Evolutionary conservation across 2,113 vertebrate species (phyloP), one percentile per base, ranked within the genome.

Genomic region (Progne subis): DNA sequence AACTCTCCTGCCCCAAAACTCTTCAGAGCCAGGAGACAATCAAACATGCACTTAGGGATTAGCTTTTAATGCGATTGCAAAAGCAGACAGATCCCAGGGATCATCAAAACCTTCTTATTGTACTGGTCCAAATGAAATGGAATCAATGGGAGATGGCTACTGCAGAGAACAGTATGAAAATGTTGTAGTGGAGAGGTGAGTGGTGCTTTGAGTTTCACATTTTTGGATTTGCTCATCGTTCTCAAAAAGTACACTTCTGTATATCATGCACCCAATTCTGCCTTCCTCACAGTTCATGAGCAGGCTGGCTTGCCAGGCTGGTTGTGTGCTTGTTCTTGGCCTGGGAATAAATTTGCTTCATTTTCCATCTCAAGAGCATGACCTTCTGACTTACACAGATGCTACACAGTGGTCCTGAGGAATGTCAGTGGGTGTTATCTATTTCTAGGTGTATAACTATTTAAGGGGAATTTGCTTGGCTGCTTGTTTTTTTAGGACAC

Each of bases 261-360:
- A 3, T 65, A 6, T 55, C 18, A 2, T 26, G 14, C 0, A 1
- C 67, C 6, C 8, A 29, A 12, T 29, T 59, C 23, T 57, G 24
- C 47, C 24, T 65, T 89, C 46, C 12, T 56, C 44, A 5, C 17
- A 4, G 8, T 32, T 8, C 20, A 5, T 12, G 43, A 77, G 55
- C 39, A 56, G 32, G 26, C 43, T 90, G 86, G 53, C 65, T 11
- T 41, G n/a, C 28, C 60, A 43, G 43, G 53, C 29, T 65, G 57
- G 20, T 5, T 4, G 7, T 37, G 20, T 3, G 1, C 43, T 80
- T 41, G 1, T 63, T 80, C 79, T 74, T 57, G 59, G 21, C 24
- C 29, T 41, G n/a, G 19, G 28, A 17, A 20, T 68, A 52, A 68
- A 81, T 93, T 81, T 59, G 1, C 60, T 83, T 78, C 46, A 34